Base-by-base conservation (phyloP, 2,113 vertebrate genomes). In the Micronisus gabar region DNA sequence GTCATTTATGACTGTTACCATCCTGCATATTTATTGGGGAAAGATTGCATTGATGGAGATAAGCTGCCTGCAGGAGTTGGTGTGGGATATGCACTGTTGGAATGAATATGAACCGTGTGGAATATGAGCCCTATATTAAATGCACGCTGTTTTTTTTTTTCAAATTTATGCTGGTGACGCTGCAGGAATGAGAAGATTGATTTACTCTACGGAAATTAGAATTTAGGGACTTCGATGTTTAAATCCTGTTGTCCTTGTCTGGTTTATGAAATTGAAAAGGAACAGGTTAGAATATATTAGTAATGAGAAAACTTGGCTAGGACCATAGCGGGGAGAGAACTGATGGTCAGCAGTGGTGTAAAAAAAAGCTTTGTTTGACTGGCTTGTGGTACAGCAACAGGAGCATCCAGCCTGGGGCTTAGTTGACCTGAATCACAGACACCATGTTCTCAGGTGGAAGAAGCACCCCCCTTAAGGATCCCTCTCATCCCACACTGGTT, bases 241-340 rank as follows among this genome's bases (percentile, higher is more conserved):
- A 91, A 95, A 92, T 89, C 84, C 83, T 86, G 43, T 93, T 94
- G 80, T 94, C 82, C 81, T 93, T 87, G n/a, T 95, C 76, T 82
- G 76, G 53, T 90, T 93, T 90, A 72, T 84, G 65, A 95, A 90
- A 93, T 65, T 50, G 65, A 52, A 90, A 91, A 83, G 45, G 50
- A 94, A 61, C 79, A 78, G 34, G 29, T 81, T 89, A 63, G 83
- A 88, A 85, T 94, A 18, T 53, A 73, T 94, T 83, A 84, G 45
- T 53, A 40, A 79, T 48, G 72, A 88, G 72, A 62, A 87, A 47
- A 67, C 38, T 95, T 83, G 40, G 13, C 56, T 47, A 34, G 81
- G 34, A 71, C 68, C 12, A 1, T 10, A 19, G 32, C 0, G 7
- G 56, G 50, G 47, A 68, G 72, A 48, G 62, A 63, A n/a, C 50